phyloP scores from a whole-genome alignment of 1,140 invertebrate genomes.

The Heliconius congener region DNA sequence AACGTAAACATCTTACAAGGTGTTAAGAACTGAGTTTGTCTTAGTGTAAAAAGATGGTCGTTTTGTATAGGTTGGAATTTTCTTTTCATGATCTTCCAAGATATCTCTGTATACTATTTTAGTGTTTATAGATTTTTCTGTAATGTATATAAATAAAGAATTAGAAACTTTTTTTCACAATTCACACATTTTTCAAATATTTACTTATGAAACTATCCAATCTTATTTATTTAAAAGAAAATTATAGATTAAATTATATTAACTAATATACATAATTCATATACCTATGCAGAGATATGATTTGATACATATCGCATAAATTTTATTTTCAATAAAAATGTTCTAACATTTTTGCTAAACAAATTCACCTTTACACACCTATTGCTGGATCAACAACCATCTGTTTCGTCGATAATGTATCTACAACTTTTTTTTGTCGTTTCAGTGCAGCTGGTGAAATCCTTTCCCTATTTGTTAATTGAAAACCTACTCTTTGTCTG shows the following conservation, averaged over 20 bases:
- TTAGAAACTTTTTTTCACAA: too few species aligned
- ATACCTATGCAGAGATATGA: not conserved
- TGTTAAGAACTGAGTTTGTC: not conserved
- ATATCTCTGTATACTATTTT: not conserved
- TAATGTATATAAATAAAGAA: not conserved
- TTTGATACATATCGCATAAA: not conserved
- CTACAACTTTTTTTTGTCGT: conserved; percentile 36
- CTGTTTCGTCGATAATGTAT: conserved; percentile 36
- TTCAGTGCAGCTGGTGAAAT: conserved; percentile 32
- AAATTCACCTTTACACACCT: conserved; percentile 78
- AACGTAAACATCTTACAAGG: not conserved
- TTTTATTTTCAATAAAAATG: not conserved
- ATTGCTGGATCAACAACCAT: conserved; percentile 39
- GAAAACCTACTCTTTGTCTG: conserved; percentile 42
- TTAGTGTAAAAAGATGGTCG: not conserved
- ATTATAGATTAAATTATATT: too few species aligned
- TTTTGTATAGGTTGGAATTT: not conserved
- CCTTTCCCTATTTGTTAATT: conserved; percentile 40
- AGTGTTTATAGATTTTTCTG: conserved; percentile 13
- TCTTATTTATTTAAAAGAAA: too few species aligned
- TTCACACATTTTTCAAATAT: too few species aligned
- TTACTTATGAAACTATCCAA: too few species aligned
- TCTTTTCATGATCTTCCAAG: not conserved
- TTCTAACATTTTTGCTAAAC: conserved; percentile 26
- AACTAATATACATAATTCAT: too few species aligned